Conservation (phyloP, 2,888 invertebrate species). For the Drosophila siamana region DNA sequence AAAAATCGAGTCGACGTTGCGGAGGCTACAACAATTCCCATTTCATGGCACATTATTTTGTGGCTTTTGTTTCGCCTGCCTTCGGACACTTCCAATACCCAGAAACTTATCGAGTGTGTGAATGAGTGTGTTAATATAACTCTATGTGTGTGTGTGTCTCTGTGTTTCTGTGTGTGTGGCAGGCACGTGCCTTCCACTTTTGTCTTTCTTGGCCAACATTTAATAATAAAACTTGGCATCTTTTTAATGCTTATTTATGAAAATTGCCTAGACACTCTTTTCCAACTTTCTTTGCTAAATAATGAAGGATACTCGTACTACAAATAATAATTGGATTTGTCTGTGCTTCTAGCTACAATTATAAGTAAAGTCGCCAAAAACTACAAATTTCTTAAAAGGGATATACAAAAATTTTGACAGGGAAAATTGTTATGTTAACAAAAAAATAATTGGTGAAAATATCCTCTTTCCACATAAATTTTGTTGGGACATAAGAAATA, state of each 20-base stretch:
- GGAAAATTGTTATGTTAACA: too few species aligned
- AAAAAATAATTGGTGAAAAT: too few species aligned
- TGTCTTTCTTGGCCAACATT: constrained; percentile 54
- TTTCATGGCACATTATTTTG: constrained; percentile 84
- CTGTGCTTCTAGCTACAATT: neutral
- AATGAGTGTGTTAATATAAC: constrained; percentile 9
- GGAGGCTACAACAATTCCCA: constrained; percentile 70
- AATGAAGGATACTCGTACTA: constrained; percentile 5
- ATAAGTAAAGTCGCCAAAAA: neutral
- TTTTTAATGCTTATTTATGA: constrained; percentile 65
- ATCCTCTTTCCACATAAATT: too few species aligned
- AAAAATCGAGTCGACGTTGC: constrained; percentile 7
- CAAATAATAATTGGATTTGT: constrained; percentile 9
- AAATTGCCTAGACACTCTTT: constrained; percentile 32
- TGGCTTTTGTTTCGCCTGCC: constrained; percentile 75
- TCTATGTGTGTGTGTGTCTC: too few species aligned
- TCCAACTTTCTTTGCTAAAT: constrained; percentile 2
- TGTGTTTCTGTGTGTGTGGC: too few species aligned
- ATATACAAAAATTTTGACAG: too few species aligned
- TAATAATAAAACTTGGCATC: constrained; percentile 61
- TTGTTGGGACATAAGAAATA: too few species aligned
- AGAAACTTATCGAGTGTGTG: constrained; percentile 20
- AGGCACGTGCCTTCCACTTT: constrained; percentile 54
- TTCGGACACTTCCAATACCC: constrained; percentile 44
- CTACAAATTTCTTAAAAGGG: neutral